These are phyloP conservation scores for Amphibalanus amphitrite DNA, from an alignment of 1,140 invertebrate species.

Conservation along the genomic window DNA sequence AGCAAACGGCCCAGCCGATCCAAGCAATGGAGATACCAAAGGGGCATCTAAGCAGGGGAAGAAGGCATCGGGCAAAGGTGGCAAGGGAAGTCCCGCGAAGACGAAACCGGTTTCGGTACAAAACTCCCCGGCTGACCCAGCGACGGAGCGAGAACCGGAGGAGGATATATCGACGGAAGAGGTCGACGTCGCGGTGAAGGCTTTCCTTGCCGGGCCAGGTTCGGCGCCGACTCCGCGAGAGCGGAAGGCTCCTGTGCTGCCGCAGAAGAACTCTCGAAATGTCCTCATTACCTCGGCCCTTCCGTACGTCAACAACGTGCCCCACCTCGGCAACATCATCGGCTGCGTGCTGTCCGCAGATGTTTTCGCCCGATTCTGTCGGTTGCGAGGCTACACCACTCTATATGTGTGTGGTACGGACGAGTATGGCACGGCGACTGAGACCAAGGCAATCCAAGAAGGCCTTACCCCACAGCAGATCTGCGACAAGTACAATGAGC, in stretches of 20 bases:
- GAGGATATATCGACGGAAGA: neutral
- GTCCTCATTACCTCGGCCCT: conserved; percentile 87
- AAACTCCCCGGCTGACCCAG: neutral
- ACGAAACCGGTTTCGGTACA: too few relatives aligned
- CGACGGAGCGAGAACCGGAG: neutral
- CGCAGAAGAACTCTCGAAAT: conserved; percentile 61
- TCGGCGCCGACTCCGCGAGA: neutral
- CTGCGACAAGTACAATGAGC: conserved; percentile 80
- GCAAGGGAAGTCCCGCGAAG: too few relatives aligned
- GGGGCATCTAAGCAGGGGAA: too few relatives aligned
- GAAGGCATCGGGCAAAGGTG: too few relatives aligned
- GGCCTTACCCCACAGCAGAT: conserved; percentile 77
- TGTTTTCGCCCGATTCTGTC: conserved; percentile 89
- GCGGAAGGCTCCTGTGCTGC: conserved; percentile 31
- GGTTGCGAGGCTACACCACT: conserved; percentile 75
- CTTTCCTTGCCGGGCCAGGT: neutral
- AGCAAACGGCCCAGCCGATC: too few relatives aligned
- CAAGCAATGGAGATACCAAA: too few relatives aligned
- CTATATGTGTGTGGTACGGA: conserved; percentile 92
- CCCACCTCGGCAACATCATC: conserved; percentile 98
- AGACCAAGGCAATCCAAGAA: conserved; percentile 93
- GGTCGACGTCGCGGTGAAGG: neutral
- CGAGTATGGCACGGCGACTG: conserved; percentile 98
- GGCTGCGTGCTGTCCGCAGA: conserved; percentile 96
- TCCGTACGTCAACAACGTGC: conserved; percentile 99